Conservation (phyloP, 2,888 invertebrate genomes). For the Drosophila lacicola region DNA sequence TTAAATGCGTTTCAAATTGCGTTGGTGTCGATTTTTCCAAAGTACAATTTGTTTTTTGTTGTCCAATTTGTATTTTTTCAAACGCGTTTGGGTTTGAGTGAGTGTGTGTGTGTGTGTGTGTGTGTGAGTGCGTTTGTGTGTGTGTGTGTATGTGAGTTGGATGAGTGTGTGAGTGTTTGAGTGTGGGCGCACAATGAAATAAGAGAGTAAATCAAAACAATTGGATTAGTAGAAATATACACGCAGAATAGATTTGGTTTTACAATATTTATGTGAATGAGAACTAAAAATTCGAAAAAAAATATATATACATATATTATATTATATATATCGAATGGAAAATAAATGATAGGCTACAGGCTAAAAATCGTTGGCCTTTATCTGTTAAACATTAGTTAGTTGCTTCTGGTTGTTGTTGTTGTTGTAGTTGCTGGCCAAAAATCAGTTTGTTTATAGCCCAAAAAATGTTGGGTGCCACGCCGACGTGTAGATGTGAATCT, state of each 20-base stretch:
- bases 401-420: constrained; percentile 18
- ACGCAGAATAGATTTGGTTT: constrained; percentile 47
- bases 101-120: constrained; percentile 12
- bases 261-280: constrained; percentile 51
- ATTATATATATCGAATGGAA: constrained; percentile 28
- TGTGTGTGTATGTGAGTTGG: constrained; percentile 35
- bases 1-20: constrained; percentile 26
- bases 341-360: constrained; percentile 42
- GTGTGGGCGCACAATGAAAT: constrained; percentile 68
- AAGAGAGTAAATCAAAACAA: constrained; percentile 78
- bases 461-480: constrained; percentile 51
- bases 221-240: constrained; percentile 76
- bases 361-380: constrained; percentile 54
- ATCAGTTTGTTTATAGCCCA: constrained; percentile 41
- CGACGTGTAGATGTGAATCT: constrained; percentile 52
- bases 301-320: constrained; percentile 9
- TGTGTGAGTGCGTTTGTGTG: constrained; percentile 30
- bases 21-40: constrained; percentile 21
- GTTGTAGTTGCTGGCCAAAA: constrained; percentile 40
- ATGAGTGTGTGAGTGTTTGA: constrained; percentile 19
- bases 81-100: constrained; percentile 52
- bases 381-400: constrained; percentile 46
- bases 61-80: constrained; percentile 60
- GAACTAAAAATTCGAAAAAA: constrained; percentile 23
- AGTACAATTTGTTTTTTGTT: constrained; percentile 11